These are phyloP conservation scores for Rhineura floridana DNA, from an alignment of 2,113 vertebrate species.

Conservation along the genomic window DNA sequence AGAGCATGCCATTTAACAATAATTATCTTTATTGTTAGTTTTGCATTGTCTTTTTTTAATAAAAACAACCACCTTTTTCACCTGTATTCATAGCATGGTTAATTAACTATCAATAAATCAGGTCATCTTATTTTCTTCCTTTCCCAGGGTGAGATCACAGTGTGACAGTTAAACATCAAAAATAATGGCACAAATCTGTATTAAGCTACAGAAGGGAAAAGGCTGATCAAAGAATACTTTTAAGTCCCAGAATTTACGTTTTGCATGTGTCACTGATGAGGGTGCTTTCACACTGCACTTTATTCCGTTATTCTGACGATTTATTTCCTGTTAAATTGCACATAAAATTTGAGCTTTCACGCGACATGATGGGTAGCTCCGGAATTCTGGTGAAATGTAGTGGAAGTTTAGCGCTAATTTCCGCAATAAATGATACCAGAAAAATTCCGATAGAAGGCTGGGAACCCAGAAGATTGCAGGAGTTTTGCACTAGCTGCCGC, in stretches of 20 bases:
- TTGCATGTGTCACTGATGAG: neutral
- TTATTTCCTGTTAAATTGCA: no score
- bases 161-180: constrained; percentile 39
- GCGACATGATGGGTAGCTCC: no score
- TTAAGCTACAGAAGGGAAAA: constrained; percentile 39
- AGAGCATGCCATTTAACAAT: neutral
- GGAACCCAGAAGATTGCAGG: no score
- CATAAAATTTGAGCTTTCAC: no score
- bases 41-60: constrained; percentile 22
- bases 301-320: no score
- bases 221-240: constrained; percentile 16
- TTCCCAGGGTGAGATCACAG: constrained; percentile 17
- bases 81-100: constrained; percentile 16
- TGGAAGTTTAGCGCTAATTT: no score
- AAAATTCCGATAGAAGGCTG: no score
- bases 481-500: no score
- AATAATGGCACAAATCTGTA: constrained; percentile 26
- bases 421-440: no score
- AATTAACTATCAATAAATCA: constrained; percentile 46
- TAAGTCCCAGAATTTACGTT: constrained; percentile 18
- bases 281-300: no score
- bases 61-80: constrained; percentile 1
- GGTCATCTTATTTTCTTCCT: neutral
- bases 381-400: no score
- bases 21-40: neutral